Base-by-base conservation (phyloP, 2,113 vertebrate genomes). In the Crotophaga sulcirostris region DNA sequence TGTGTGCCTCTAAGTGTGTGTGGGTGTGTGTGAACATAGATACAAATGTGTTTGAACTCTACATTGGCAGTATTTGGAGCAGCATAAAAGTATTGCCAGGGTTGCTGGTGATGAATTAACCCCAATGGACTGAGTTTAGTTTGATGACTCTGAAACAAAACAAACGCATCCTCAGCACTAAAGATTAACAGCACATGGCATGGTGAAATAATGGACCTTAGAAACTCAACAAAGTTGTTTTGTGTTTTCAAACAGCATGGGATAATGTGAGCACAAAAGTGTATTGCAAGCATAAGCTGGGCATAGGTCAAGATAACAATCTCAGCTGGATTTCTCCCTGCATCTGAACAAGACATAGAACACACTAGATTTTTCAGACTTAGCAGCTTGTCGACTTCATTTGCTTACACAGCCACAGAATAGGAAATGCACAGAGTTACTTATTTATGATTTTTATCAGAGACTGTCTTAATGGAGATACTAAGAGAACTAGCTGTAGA, bases 31-130 rank as follows among this genome's bases (percentile, higher is more conserved):
- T 34, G 44, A 77, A 74, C 29, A 23, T 24, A 89, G 49, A 42
- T 44, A 59, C 0, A 1, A 15, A 34, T 40, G 34, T 45, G 52
- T 72, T 90, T 93, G 77, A 91, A 81, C 90, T 95, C 62, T 95
- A 86, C 90, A 66, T 67, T 90, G 94, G 33, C 74, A 72, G 36
- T 13, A 45, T 67, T 93, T 83, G 79, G 92, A 97, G 93, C 66
- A 84, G 84, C 28, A 59, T 26, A 49, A 90, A 87, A 82, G 73
- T 67, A 59, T 91, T 97, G 90, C 92, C 94, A 94, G 94, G 34
- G 40, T 87, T 97, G 94, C 52, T 28, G 76, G 86, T 95, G 90
- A 94, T 80, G 84, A 96, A 97, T 94, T 88, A 95, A 91, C 56
- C 89, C 80, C 94, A 87, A 49, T 33, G 79, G 95, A 55, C 55